Evolutionary conservation across 2,888 invertebrate genomes (phyloP).

Genomic region (Litoditis marina): DNA sequence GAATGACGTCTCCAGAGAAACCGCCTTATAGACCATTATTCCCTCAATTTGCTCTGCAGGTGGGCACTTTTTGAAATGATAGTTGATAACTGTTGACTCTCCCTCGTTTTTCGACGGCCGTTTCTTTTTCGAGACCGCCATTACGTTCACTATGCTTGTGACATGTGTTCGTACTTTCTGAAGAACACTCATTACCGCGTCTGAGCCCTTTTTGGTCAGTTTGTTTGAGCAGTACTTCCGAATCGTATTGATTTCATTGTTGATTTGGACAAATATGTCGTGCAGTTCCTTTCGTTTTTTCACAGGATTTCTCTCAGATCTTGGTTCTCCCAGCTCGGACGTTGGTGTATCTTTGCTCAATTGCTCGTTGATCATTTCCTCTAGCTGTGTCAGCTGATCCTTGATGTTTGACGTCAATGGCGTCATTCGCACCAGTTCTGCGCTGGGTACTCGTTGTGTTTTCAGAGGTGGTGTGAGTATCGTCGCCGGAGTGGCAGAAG

Average conservation of each 20-base stretch:
- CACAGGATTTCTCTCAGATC: constrained; percentile 7
- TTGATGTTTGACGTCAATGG: constrained; percentile 43
- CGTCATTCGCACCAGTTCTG: constrained; percentile 43
- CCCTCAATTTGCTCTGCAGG: constrained; percentile 9
- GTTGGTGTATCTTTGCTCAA: constrained; percentile 12
- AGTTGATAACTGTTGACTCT: not conserved
- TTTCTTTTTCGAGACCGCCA: constrained; percentile 22
- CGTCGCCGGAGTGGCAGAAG: constrained; percentile 3
- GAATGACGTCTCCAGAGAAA: constrained; percentile 15
- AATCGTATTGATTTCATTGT: constrained; percentile 54
- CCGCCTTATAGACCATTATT: constrained; percentile 18
- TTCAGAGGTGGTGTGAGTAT: constrained; percentile 15
- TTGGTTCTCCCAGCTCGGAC: constrained; percentile 23
- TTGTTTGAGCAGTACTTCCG: constrained; percentile 49
- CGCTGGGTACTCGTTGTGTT: constrained; percentile 42
- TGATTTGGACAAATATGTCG: constrained; percentile 52
- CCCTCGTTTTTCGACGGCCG: not conserved
- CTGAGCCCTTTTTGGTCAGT: constrained; percentile 46
- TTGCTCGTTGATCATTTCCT: constrained; percentile 39
- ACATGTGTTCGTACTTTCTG: constrained; percentile 42
- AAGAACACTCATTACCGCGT: constrained; percentile 52
- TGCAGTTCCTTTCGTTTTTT: constrained; percentile 40
- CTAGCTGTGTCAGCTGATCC: constrained; percentile 40
- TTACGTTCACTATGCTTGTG: constrained; percentile 36
- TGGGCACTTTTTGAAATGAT: not conserved